These are phyloP conservation scores for Mamestra brassicae DNA, from an alignment of 2,888 invertebrate species.

Conservation along the genomic window DNA sequence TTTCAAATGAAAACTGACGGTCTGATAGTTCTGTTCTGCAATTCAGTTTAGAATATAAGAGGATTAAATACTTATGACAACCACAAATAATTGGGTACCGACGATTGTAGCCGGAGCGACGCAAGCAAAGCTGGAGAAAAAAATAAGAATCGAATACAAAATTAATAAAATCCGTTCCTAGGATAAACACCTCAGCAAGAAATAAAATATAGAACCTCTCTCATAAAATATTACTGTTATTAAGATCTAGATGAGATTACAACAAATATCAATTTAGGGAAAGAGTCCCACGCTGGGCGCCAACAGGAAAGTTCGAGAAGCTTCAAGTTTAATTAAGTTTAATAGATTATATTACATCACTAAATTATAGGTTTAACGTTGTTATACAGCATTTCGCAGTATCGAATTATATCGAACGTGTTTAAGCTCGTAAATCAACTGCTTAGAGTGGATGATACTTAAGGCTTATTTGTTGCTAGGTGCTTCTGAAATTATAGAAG, in stretches of 20 bases:
- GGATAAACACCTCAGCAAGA: conserved; percentile 27
- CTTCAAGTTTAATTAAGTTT: conserved; percentile 53
- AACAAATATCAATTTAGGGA: conserved; percentile 44
- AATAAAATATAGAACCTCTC: conserved; percentile 45
- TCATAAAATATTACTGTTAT: conserved; percentile 49
- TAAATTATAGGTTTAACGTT: conserved; percentile 51
- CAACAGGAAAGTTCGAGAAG: conserved; percentile 53
- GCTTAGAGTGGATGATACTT: conserved; percentile 30
- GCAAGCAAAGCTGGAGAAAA: background rate
- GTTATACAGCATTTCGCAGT: conserved; percentile 37
- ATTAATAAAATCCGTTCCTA: conserved; percentile 23
- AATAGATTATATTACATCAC: conserved; percentile 50
- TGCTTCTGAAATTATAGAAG: conserved; percentile 18
- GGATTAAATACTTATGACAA: conserved; percentile 18
- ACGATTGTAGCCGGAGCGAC: conserved; percentile 4
- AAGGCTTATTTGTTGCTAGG: conserved; percentile 15
- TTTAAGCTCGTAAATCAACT: conserved; percentile 52
- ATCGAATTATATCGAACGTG: conserved; percentile 46
- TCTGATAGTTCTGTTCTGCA: conserved; percentile 32
- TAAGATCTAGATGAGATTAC: conserved; percentile 55
- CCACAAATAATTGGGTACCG: conserved; percentile 18
- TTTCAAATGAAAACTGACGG: conserved; percentile 30
- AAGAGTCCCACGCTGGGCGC: conserved; percentile 64
- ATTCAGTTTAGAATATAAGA: conserved; percentile 37
- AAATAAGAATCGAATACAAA: conserved; percentile 27